Conservation (phyloP, 1,140 invertebrate genomes). For the Ostrea denselamellosa region DNA sequence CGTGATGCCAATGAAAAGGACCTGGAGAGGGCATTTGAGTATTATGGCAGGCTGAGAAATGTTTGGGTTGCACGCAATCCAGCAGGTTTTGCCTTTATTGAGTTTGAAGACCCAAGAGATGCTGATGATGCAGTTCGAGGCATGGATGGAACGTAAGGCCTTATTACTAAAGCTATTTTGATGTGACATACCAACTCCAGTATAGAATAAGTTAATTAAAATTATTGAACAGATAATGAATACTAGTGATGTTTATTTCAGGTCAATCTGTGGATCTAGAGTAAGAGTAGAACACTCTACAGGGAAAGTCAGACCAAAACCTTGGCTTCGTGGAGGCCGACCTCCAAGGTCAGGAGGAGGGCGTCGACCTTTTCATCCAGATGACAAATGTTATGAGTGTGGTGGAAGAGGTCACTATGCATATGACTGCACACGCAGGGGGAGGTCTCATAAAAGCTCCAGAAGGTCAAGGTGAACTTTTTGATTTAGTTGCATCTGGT, state of each 20-base stretch:
- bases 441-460: conserved; percentile 50
- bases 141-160: conserved; percentile 72
- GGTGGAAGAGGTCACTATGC: conserved; percentile 94
- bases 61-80: conserved; percentile 96
- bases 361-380: conserved; percentile 84
- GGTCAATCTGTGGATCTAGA: conserved; percentile 91
- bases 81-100: conserved; percentile 94
- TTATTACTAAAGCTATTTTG: background rate
- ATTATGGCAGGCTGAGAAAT: conserved; percentile 95
- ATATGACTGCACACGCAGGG: conserved; percentile 85
- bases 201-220: background rate
- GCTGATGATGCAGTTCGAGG: conserved; percentile 82
- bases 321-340: conserved; percentile 71
- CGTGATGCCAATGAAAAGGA: conserved; percentile 78
- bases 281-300: conserved; percentile 96
- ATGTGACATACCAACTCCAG: background rate
- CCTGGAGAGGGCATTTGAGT: conserved; percentile 90
- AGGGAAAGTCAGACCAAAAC: conserved; percentile 83
- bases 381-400: conserved; percentile 95
- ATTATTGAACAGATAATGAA: background rate
- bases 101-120: conserved; percentile 96
- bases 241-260: conserved; percentile 64
- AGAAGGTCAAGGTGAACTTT: conserved; percentile 24
- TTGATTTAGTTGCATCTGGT: background rate
- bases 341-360: conserved; percentile 51